Evolutionary conservation across 2,797 vertebrate genomes (phyloP).

Genomic region (Oreonectes daqikongensis): DNA sequence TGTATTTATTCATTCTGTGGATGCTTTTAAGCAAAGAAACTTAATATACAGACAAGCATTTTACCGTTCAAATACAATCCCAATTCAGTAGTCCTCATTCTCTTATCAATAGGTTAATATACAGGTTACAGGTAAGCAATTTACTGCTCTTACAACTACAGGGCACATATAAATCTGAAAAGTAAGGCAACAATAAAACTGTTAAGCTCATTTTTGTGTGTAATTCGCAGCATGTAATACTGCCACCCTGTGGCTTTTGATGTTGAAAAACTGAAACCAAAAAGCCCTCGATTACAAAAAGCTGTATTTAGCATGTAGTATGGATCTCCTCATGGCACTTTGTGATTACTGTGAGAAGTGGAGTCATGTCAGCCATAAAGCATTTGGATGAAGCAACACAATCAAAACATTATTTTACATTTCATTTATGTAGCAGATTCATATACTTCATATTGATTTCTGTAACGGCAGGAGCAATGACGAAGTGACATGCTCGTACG

Average conservation of each 20-base stretch:
- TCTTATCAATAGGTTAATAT: too few relatives aligned
- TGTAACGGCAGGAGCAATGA: not conserved
- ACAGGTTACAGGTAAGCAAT: too few relatives aligned
- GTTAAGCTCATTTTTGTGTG: not conserved
- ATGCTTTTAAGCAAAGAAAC: constrained; percentile 12
- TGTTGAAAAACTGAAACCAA: constrained; percentile 60
- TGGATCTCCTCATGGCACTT: constrained; percentile 76
- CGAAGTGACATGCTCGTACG: not conserved
- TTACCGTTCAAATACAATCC: not conserved
- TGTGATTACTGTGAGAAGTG: too few relatives aligned
- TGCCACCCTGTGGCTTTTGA: constrained; percentile 30
- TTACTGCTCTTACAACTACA: not conserved
- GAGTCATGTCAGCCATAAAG: constrained; percentile 51
- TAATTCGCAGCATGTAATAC: not conserved
- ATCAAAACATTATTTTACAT: constrained; percentile 58
- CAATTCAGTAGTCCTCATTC: not conserved
- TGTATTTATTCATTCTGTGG: constrained; percentile 3
- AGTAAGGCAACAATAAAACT: constrained; percentile 27
- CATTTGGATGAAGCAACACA: not conserved
- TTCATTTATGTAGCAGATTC: constrained; percentile 58
- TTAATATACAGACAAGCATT: not conserved
- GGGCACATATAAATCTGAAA: not conserved
- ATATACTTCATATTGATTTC: constrained; percentile 42
- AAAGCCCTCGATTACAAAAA: constrained; percentile 75
- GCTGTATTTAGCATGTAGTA: constrained; percentile 66